phyloP scores from a whole-genome alignment of 1,140 invertebrate species.

The Teleogryllus occipitalis region DNA sequence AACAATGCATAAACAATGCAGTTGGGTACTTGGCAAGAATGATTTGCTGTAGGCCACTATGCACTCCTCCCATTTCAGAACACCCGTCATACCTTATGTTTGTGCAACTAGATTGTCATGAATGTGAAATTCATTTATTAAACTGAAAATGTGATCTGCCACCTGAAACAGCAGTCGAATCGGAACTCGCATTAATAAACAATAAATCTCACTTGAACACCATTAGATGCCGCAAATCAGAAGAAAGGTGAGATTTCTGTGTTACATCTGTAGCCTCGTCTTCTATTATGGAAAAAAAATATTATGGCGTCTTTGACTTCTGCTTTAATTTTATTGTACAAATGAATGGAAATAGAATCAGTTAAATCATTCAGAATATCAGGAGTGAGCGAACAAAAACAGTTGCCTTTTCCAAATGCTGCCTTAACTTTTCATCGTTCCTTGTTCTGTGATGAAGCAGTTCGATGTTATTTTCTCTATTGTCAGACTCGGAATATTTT shows the following conservation, averaged over 20 bases:
- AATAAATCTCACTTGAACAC: no score
- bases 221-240: not conserved
- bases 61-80: not conserved
- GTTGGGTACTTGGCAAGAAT: not conserved
- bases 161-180: not conserved
- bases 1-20: not conserved
- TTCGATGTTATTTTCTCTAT: not conserved
- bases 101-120: not conserved
- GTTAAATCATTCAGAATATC: constrained; percentile 3
- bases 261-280: constrained; percentile 2
- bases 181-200: no score
- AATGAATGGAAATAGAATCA: not conserved
- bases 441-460: not conserved
- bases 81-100: not conserved
- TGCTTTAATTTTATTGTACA: not conserved
- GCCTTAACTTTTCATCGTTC: no score
- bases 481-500: not conserved
- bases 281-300: constrained; percentile 1
- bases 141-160: not conserved
- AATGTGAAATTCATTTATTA: not conserved
- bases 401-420: not conserved
- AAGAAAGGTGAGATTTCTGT: not conserved
- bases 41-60: not conserved
- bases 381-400: not conserved
- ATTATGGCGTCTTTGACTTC: not conserved